Evolutionary conservation across 2,113 vertebrate genomes (phyloP).

Genomic region (Paramisgurnus dabryanus): DNA sequence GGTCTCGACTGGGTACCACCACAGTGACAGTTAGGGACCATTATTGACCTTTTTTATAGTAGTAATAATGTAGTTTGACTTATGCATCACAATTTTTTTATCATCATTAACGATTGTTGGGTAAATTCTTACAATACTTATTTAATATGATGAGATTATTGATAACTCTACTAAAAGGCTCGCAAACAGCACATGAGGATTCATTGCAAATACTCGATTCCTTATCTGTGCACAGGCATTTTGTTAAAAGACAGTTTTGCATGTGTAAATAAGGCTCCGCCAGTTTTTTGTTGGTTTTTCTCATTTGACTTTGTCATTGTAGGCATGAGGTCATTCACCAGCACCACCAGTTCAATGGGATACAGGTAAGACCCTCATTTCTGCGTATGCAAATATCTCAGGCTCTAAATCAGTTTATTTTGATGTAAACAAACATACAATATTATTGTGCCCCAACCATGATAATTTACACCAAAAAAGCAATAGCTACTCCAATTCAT

Average conservation of each 20-base stretch:
- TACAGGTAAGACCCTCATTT: slow-evolving; percentile 79
- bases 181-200: not conserved
- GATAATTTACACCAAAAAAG: too few species aligned
- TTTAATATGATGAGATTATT: not conserved
- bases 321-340: slow-evolving; percentile 78
- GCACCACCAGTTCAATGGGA: slow-evolving; percentile 74
- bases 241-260: not conserved
- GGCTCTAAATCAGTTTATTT: too few species aligned
- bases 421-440: too few species aligned
- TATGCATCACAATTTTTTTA: too few species aligned
- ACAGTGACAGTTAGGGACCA: too few species aligned
- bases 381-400: not conserved
- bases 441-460: too few species aligned
- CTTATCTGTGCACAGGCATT: not conserved
- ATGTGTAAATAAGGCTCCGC: slow-evolving; percentile 14
- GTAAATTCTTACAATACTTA: too few species aligned
- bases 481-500: too few species aligned
- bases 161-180: not conserved
- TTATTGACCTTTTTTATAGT: too few species aligned
- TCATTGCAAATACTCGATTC: not conserved
- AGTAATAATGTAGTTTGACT: too few species aligned
- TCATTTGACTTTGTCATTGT: slow-evolving; percentile 55
- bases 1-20: too few species aligned
- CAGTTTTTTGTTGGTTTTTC: not conserved
- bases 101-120: too few species aligned